Evolutionary conservation across 2,888 invertebrate genomes (phyloP).

Genomic region (Catocala nupta): DNA sequence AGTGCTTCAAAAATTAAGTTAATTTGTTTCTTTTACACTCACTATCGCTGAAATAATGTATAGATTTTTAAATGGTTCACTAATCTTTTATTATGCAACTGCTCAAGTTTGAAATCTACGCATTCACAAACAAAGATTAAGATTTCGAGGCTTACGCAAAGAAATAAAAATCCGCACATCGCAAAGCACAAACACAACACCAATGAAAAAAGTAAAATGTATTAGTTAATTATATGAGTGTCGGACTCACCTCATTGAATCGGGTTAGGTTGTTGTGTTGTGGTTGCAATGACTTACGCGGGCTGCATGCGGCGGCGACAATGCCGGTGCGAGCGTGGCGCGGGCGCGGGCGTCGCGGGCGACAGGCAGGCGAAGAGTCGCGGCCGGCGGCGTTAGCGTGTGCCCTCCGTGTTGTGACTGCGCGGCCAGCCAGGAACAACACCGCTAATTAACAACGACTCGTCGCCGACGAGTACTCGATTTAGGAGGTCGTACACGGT

Average conservation of each 20-base stretch:
- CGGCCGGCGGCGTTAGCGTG: constrained; percentile 38
- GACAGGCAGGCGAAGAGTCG: constrained; percentile 51
- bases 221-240: constrained; percentile 10
- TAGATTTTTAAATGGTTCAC: constrained; percentile 5
- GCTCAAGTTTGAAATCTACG: too few relatives aligned
- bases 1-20: constrained; percentile 49
- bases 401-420: constrained; percentile 52
- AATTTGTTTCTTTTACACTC: constrained; percentile 34
- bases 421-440: constrained; percentile 47
- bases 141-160: not conserved
- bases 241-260: constrained; percentile 71
- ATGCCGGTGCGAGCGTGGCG: constrained; percentile 34
- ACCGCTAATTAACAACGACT: constrained; percentile 44
- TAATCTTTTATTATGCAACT: not conserved
- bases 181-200: constrained; percentile 54
- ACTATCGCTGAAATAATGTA: constrained; percentile 20
- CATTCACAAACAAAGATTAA: not conserved
- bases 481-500: constrained; percentile 34
- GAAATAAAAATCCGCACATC: constrained; percentile 34
- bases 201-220: constrained; percentile 7
- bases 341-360: constrained; percentile 57
- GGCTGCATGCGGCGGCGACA: constrained; percentile 54
- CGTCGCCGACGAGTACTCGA: constrained; percentile 21
- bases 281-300: constrained; percentile 57
- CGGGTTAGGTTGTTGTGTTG: constrained; percentile 50